Base-by-base conservation (phyloP, 2,888 invertebrate genomes). In the Isoperla grammatica region DNA sequence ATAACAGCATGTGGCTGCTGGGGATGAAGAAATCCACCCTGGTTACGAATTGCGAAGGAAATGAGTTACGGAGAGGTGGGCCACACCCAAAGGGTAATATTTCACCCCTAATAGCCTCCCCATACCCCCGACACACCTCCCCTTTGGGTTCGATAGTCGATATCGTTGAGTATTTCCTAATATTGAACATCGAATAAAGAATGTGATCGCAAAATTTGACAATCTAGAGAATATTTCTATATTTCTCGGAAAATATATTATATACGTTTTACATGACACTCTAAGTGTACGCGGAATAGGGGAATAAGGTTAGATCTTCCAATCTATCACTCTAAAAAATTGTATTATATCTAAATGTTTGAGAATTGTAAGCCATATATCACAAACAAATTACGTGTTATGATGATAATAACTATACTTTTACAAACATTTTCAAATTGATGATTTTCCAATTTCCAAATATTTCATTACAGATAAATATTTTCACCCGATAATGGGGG, bases 81-180 rank as follows among this genome's bases (percentile, higher is more conserved):
- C 58, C 61, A 59, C 61, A 58, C 61, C 58, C 58, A 56, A 49
- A 53, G 58, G 37, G 57, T 59, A 61, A 61, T 61, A 61, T 61
- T 61, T 61, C 61, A 61, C 58, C 61, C 57, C 58, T 61, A 61
- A 61, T 59, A 61, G 61, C 57, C 55, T 43, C 40, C 54, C 50
- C 39, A 37, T 22, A 13, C 40, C 40, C 20, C 48, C 49, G 17
- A 57, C 39, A 53, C 59, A 37, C 39, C 13, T 17, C 57, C 15
- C n/a, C 55, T 11, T 12, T 2, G 48, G 60, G 42, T 54, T 43
- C 53, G 54, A 54, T 54, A 59, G 59, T 59, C 53, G 54, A 54
- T 54, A 54, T 29, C 50, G 17, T 40, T 22, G 59, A 59, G 59
- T 59, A 39, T 59, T 43, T 54, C 46, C 59, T 45, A 59, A 59